phyloP scores from a whole-genome alignment of 2,888 invertebrate genomes.

The Chloromyia formosa region DNA sequence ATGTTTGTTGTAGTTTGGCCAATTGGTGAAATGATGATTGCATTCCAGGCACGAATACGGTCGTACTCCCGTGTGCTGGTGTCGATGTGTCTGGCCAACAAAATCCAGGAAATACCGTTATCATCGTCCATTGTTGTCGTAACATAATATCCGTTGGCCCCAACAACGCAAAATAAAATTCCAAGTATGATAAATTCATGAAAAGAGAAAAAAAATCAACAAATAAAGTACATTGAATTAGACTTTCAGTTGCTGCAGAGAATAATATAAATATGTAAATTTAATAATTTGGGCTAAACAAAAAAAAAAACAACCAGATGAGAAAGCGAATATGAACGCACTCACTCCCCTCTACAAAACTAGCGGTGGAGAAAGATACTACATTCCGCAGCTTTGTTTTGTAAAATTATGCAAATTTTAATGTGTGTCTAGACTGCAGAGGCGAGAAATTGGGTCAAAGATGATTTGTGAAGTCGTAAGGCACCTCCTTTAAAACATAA shows the following conservation, averaged over 20 bases:
- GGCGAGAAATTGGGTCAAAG: slow-evolving; percentile 16
- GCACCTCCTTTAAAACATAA: too few relatives aligned
- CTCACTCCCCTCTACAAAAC: background rate
- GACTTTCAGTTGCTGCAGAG: background rate
- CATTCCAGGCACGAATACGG: slow-evolving; percentile 79
- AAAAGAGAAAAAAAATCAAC: background rate
- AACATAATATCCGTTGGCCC: background rate
- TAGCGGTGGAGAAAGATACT: background rate
- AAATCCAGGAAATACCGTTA: slow-evolving; percentile 13
- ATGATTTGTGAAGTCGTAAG: slow-evolving; percentile 11
- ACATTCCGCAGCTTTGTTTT: background rate
- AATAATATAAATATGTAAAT: slow-evolving; percentile 31
- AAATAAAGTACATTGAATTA: slow-evolving; percentile 19
- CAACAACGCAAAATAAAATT: too few relatives aligned
- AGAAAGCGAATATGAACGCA: background rate
- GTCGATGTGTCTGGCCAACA: slow-evolving; percentile 69
- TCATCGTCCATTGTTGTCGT: background rate
- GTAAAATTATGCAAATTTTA: slow-evolving; percentile 22
- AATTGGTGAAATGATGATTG: slow-evolving; percentile 79
- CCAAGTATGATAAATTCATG: background rate
- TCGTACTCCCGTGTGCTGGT: slow-evolving; percentile 76
- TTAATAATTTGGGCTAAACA: slow-evolving; percentile 27
- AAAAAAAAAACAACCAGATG: background rate
- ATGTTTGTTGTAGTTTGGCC: slow-evolving; percentile 85
- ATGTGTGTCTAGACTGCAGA: slow-evolving; percentile 29